Percentiles rank a stretch among this genome's conserved stretches.
Evolutionary conservation across 1,140 invertebrate genomes (phyloP).

Genomic region (Cheumatopsyche charites): DNA sequence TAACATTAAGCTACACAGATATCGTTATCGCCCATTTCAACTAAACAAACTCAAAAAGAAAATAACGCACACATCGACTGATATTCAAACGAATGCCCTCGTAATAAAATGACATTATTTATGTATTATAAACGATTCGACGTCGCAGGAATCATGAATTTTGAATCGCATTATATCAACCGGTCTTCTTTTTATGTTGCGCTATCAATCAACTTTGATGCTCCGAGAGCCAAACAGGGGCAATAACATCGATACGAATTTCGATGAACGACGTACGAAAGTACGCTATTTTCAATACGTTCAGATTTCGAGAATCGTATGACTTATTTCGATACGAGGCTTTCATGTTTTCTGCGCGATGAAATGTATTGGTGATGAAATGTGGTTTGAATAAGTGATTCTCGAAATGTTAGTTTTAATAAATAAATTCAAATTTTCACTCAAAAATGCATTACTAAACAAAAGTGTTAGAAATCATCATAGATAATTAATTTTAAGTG

Average conservation of each 20-base stretch:
- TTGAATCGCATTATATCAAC: constrained; percentile 12
- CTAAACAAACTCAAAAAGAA: no score
- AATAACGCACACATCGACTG: background rate
- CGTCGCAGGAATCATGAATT: constrained; percentile 4
- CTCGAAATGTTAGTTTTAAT: background rate
- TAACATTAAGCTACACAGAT: no score
- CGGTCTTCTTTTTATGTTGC: constrained; percentile 3
- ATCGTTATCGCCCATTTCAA: no score
- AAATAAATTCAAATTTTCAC: no score
- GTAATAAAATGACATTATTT: constrained; percentile 4
- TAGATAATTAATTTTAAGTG: background rate
- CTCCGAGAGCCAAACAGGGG: background rate
- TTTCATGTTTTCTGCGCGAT: no score
- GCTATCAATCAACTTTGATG: constrained; percentile 20
- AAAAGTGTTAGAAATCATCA: no score
- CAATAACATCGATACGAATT: background rate
- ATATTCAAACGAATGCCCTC: constrained; percentile 1
- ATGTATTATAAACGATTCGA: background rate
- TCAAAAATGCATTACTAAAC: no score
- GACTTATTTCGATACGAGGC: no score
- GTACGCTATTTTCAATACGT: no score
- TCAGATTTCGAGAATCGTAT: no score
- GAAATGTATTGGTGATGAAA: no score
- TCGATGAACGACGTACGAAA: no score
- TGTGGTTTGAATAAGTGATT: background rate